phyloP scores from a whole-genome alignment of 2,113 vertebrate genomes.

The Procavia capensis region DNA sequence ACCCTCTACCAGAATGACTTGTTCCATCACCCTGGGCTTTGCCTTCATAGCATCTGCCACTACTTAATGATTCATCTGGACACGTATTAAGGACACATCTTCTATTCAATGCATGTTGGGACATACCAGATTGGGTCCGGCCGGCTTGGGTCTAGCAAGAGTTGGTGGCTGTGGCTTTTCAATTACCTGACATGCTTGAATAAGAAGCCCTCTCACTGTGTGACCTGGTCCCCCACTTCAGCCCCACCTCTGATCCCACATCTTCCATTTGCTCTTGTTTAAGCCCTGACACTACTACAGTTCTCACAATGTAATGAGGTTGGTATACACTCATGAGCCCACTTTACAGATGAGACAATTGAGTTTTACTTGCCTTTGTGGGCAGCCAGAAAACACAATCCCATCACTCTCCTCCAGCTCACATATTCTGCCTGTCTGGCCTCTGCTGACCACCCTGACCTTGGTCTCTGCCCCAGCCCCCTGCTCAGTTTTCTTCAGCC shows the following conservation, averaged over 20 bases:
- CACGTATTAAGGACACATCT: background rate
- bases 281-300: rapidly evolving
- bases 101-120: too few species aligned
- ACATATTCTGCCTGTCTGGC: background rate
- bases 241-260: background rate
- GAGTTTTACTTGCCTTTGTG: background rate
- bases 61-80: background rate
- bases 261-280: too few species aligned
- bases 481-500: background rate
- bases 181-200: background rate
- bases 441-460: rapidly evolving
- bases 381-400: background rate
- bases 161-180: background rate
- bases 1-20: background rate
- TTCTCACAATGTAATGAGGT: rapidly evolving
- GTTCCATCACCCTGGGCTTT: background rate
- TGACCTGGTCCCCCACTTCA: background rate
- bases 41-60: rapidly evolving
- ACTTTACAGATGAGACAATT: background rate
- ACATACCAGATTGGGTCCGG: background rate
- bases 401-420: background rate
- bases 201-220: background rate
- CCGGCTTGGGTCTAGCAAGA: too few species aligned
- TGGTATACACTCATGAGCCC: rapidly evolving
- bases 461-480: too few species aligned